Evolutionary conservation across 1,140 invertebrate genomes (phyloP).

Genomic region (Heliconius eleuchia): DNA sequence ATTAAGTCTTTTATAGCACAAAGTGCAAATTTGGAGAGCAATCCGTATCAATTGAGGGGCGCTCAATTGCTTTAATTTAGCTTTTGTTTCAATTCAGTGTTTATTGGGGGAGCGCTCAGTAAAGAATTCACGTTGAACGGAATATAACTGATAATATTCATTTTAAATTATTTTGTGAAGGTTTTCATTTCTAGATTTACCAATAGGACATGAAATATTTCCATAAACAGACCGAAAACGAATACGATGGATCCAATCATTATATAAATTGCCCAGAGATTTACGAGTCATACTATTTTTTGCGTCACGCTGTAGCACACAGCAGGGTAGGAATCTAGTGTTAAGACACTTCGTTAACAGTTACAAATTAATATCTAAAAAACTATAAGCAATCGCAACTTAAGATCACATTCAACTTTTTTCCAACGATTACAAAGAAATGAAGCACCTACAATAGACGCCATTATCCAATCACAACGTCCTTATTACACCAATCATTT

Average conservation of each 20-base stretch:
- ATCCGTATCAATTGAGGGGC: conserved; percentile 39
- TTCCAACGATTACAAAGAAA: conserved; percentile 20
- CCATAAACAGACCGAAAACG: too few species aligned
- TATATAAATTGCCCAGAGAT: too few species aligned
- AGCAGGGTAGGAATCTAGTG: too few species aligned
- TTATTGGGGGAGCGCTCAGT: conserved; percentile 31
- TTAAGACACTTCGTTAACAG: too few species aligned
- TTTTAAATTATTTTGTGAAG: background rate
- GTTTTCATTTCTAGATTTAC: too few species aligned
- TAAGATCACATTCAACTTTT: background rate
- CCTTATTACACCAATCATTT: conserved; percentile 34
- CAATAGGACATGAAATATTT: background rate
- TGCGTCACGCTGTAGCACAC: too few species aligned
- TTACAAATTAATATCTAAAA: too few species aligned
- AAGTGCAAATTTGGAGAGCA: conserved; percentile 39
- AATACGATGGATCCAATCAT: too few species aligned
- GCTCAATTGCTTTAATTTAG: conserved; percentile 40
- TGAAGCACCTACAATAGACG: conserved; percentile 10
- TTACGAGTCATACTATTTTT: too few species aligned
- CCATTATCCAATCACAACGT: conserved; percentile 28
- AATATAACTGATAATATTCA: conserved; percentile 11
- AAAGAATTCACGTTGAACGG: background rate
- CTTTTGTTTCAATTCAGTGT: conserved; percentile 42
- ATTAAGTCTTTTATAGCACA: conserved; percentile 29
- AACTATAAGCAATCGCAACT: background rate